A percentile compares a stretch with the other conserved stretches of the same genome.
These are phyloP conservation scores for Lepidonotus clava DNA, from an alignment of 2,888 invertebrate genomes.

Conservation along the genomic window DNA sequence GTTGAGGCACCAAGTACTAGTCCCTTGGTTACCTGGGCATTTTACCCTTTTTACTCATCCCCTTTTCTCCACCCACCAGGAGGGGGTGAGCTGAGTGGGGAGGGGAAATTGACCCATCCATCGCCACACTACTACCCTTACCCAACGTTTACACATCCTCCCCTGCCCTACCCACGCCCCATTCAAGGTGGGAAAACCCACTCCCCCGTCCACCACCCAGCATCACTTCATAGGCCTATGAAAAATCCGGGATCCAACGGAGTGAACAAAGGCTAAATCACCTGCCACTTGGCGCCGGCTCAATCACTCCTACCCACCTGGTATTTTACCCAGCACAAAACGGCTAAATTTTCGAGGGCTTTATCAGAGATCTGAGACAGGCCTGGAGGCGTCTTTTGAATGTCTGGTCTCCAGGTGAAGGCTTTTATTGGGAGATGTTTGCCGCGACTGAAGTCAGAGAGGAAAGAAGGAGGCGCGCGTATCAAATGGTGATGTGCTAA, in stretches of 20 bases:
- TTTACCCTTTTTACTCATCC: no score
- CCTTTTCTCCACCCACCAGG: no score
- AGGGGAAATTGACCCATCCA: no score
- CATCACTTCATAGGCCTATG: not conserved
- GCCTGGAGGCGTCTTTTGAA: no score
- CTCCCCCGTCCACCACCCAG: not conserved
- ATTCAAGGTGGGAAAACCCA: not conserved
- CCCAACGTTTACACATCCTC: not conserved
- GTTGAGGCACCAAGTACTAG: not conserved
- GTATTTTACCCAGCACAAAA: not conserved
- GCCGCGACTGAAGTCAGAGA: not conserved
- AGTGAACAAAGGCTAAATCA: not conserved
- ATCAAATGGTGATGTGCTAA: conserved; percentile 1
- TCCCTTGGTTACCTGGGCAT: no score
- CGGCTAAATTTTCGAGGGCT: not conserved
- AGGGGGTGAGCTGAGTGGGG: no score
- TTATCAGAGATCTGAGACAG: not conserved
- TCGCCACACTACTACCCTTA: not conserved
- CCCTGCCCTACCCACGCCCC: not conserved
- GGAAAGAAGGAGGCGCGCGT: not conserved
- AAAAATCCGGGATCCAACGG: not conserved
- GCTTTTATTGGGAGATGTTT: not conserved
- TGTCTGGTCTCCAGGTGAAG: no score
- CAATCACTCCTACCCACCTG: not conserved
- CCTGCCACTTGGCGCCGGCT: not conserved